phyloP scores from a whole-genome alignment of 37 sponge, comb jelly and placozoan species.

The Aphrocallistes beatrix region DNA sequence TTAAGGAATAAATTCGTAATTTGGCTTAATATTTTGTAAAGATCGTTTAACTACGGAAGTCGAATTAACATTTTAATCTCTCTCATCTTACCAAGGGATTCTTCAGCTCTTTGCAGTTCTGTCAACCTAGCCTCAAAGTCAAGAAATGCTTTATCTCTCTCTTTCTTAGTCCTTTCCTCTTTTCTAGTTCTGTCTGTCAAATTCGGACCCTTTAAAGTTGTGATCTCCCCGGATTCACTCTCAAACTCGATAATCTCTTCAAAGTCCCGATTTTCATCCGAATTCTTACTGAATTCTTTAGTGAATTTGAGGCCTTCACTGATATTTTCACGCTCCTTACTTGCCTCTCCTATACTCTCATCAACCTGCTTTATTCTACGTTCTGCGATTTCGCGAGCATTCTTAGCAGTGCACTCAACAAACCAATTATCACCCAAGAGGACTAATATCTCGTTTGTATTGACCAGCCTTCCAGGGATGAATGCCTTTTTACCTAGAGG shows the following conservation, averaged over 20 bases:
- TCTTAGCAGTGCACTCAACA: conserved; percentile 48
- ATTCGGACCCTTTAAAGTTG: neutral
- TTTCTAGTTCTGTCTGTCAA: neutral
- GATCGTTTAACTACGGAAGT: too few relatives aligned
- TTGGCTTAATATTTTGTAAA: too few relatives aligned
- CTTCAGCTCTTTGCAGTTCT: neutral
- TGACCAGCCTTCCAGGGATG: conserved; percentile 68
- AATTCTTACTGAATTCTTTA: neutral
- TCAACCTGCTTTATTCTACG: conserved; percentile 36
- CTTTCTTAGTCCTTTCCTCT: neutral
- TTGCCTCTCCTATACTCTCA: neutral
- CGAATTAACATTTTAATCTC: neutral
- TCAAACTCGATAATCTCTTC: neutral
- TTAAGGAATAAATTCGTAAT: too few relatives aligned
- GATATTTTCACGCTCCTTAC: neutral
- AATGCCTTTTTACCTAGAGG: conserved; percentile 70
- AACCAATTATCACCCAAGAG: conserved; percentile 93
- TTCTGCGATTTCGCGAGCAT: conserved; percentile 52
- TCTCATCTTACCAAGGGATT: neutral
- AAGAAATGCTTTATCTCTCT: neutral
- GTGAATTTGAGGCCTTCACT: neutral
- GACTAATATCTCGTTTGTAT: conserved; percentile 80
- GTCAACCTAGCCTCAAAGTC: neutral
- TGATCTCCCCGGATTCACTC: neutral
- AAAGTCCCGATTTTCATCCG: neutral